phyloP scores from a whole-genome alignment of 2,888 invertebrate species.

The Dryomyza anilis region DNA sequence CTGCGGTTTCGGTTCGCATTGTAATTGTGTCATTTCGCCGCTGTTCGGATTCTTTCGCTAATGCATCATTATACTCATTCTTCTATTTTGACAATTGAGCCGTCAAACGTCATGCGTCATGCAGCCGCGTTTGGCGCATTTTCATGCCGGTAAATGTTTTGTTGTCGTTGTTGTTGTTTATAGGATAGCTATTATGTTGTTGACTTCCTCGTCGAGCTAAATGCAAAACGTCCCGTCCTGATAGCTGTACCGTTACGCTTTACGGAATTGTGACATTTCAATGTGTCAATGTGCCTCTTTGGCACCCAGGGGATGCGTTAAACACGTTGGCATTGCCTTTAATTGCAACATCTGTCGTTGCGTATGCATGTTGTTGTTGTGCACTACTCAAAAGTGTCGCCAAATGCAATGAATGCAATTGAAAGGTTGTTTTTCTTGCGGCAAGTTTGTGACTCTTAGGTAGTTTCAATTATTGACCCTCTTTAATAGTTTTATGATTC shows the following conservation, averaged over 20 bases:
- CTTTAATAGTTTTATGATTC: background rate
- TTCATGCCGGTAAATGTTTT: conserved; percentile 3
- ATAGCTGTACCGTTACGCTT: background rate
- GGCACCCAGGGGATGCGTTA: background rate
- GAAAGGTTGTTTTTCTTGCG: background rate
- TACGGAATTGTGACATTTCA: conserved; percentile 6
- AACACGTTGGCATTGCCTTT: conserved; percentile 51
- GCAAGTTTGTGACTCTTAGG: background rate
- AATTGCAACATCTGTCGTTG: conserved; percentile 60
- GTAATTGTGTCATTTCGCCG: background rate
- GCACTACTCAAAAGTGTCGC: no score
- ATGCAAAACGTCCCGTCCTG: background rate
- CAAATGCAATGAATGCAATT: background rate
- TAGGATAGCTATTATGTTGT: no score
- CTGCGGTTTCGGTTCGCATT: background rate
- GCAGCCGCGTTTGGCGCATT: background rate
- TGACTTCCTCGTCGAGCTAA: background rate
- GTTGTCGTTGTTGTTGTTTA: background rate
- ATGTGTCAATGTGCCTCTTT: conserved; percentile 2
- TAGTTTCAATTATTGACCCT: background rate
- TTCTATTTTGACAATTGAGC: conserved; percentile 58
- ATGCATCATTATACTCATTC: no score
- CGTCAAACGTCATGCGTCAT: conserved; percentile 47
- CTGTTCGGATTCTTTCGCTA: conserved; percentile 6
- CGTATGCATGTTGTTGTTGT: conserved; percentile 32